Base-by-base conservation (phyloP, 1,140 invertebrate genomes). In the Dendroctonus ponderosae region DNA sequence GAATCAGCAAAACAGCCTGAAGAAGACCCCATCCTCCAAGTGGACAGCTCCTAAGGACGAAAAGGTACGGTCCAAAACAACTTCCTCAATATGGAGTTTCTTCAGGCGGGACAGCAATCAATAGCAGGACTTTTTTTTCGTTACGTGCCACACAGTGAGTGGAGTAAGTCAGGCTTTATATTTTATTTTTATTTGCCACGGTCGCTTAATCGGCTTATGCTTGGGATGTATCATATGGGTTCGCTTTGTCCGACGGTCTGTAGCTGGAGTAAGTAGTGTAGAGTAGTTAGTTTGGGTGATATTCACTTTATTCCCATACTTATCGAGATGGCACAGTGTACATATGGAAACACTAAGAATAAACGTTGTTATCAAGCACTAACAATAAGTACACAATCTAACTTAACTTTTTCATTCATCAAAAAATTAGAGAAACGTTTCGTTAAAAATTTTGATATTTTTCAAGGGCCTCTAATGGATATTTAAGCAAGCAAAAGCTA, bases 41-140 rank as follows among this genome's bases (percentile, higher is more conserved):
- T 69, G 70, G 53, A 57, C 51, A 12, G 52, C 37, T 51, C 50
- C 11, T 14, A 62, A 69, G 46, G 66, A 68, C 62, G 72, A 75
- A 83, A 88, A 87, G 85, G 86, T 88, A 87, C 85, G 86, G 80
- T 80, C 85, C 75, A 77, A 77, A 77, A 78, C 81, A 73, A 86
- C 84, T 80, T 82, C 83, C 76, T 83, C 80, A 78, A 85, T 87
- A 80, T 86, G 86, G 85, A 85, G 77, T 78, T 87, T 85, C 85
- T 81, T 87, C 82, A 84, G 84, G 71, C 78, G 81, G 69, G 78
- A 80, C 70, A 81, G 79, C 71, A 79, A 80, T 73, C 78, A 80
- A 64, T 71, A 71, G 62, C 72, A 72, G 74, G 72, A 75, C 40
- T 69, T 71, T 70, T 73, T 74, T 72, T 69, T 59, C 71, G 74